Percentiles rank a stretch among this genome's conserved stretches.
Evolutionary conservation across 2,113 vertebrate genomes (phyloP).

Genomic region (Acrocephalus arundinaceus): DNA sequence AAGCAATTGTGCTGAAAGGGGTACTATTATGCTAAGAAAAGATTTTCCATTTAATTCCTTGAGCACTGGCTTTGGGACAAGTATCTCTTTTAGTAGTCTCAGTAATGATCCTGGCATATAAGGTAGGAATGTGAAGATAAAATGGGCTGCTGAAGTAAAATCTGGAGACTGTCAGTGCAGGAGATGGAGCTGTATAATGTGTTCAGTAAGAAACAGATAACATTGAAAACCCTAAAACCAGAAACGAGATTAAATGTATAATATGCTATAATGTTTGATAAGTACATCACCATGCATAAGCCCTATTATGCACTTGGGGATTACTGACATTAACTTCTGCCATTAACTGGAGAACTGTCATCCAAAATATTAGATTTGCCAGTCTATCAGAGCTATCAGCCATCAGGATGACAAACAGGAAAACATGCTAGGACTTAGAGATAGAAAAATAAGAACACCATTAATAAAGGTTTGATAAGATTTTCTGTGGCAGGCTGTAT

Average conservation of each 20-base stretch:
- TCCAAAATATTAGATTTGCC: background rate
- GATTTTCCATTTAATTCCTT: background rate
- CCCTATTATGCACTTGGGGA: background rate
- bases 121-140: background rate
- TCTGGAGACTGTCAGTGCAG: background rate
- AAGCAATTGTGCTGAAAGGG: background rate
- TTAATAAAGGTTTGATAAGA: background rate
- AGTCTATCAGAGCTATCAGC: background rate
- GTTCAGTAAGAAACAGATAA: background rate
- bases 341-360: background rate
- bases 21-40: background rate
- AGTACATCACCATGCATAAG: background rate
- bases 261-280: background rate
- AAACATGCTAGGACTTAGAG: background rate
- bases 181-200: background rate
- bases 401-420: background rate
- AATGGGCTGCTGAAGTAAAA: background rate
- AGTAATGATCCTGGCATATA: background rate
- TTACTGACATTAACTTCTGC: background rate
- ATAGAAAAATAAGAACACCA: background rate
- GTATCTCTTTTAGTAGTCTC: background rate
- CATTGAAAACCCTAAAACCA: background rate
- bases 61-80: background rate
- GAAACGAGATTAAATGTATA: background rate
- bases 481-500: background rate